Conservation (phyloP, 2,113 vertebrate genomes). For the Tyrannus savana region DNA sequence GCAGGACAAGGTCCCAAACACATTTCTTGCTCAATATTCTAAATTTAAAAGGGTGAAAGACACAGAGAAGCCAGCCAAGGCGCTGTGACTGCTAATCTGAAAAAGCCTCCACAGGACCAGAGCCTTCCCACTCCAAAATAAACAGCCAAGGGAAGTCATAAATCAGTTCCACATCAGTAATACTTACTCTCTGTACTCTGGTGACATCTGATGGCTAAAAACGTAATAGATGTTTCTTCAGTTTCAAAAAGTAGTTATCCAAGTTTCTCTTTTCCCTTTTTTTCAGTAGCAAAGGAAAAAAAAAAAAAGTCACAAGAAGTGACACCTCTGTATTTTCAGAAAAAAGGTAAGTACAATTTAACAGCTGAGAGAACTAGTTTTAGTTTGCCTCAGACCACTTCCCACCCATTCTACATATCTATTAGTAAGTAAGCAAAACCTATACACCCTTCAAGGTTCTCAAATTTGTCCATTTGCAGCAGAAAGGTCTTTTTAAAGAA, state of each 20-base stretch:
- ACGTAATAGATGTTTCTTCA: background rate
- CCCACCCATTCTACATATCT: background rate
- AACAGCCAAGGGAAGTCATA: constrained; percentile 1
- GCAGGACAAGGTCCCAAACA: background rate
- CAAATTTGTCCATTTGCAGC: background rate
- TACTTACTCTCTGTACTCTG: constrained; percentile 36
- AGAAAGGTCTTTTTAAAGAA: background rate
- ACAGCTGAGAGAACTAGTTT: background rate
- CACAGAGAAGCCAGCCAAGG: background rate
- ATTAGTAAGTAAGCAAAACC: background rate
- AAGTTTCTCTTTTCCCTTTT: background rate
- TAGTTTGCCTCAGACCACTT: background rate
- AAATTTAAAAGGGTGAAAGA: background rate
- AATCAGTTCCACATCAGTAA: background rate
- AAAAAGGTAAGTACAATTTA: background rate
- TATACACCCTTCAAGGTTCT: background rate
- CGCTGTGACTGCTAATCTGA: background rate
- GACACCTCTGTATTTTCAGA: background rate
- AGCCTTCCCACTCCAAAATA: background rate
- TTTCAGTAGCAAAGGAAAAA: background rate
- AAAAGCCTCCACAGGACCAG: background rate
- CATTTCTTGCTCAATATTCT: background rate
- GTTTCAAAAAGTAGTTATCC: background rate
- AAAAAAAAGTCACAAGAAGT: background rate
- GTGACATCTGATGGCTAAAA: constrained; percentile 44